These are phyloP conservation scores for Phataginus tetradactyla DNA, from an alignment of 2,797 vertebrate species.

Conservation along the genomic window DNA sequence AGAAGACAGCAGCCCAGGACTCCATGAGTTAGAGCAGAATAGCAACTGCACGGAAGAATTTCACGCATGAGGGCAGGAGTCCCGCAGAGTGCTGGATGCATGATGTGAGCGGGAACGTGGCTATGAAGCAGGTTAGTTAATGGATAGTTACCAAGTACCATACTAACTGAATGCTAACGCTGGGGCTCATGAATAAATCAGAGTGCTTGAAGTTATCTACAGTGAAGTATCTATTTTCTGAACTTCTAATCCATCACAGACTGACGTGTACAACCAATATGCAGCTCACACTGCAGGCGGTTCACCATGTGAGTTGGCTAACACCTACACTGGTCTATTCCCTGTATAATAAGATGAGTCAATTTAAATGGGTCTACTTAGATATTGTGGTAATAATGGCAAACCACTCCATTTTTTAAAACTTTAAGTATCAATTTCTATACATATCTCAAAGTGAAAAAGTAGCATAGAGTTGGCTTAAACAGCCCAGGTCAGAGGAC, in stretches of 20 bases:
- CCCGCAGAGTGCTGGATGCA: not conserved
- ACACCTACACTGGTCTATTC: not conserved
- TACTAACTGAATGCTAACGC: not conserved
- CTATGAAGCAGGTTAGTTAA: rapidly evolving
- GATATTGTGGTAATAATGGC: not conserved
- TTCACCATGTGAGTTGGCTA: not conserved
- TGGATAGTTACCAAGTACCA: not conserved
- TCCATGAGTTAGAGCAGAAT: rapidly evolving
- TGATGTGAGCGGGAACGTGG: rapidly evolving
- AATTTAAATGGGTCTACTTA: not conserved
- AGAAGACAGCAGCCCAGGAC: not conserved
- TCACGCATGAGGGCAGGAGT: rapidly evolving
- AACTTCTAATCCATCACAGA: not conserved
- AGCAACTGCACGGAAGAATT: not conserved
- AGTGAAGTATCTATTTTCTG: not conserved
- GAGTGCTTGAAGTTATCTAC: not conserved
- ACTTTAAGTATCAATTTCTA: not conserved
- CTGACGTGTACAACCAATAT: rapidly evolving
- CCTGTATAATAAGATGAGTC: not conserved
- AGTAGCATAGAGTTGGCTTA: not conserved
- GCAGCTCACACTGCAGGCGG: not conserved
- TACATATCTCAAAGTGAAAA: not conserved
- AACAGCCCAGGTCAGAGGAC: not conserved
- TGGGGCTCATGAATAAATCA: not conserved
- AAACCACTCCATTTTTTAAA: not conserved